Evolutionary conservation across 2,888 invertebrate genomes (phyloP).

Genomic region (Glomeris marginata): DNA sequence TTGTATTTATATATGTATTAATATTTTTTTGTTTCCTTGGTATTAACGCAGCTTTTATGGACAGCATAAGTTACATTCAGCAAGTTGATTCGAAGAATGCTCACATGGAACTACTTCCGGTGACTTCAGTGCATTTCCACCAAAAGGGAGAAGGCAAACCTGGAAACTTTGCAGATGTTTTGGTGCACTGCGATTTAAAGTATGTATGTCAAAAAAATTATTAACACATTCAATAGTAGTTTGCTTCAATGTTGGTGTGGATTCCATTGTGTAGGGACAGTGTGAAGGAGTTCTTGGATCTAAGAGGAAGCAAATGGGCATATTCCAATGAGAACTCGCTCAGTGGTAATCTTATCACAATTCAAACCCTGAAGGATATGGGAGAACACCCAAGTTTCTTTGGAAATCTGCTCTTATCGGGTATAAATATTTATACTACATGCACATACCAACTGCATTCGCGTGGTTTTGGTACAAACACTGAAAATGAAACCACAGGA

Average conservation of each 20-base stretch:
- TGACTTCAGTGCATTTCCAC: constrained; percentile 43
- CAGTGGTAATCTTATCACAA: constrained; percentile 40
- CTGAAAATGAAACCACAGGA: too few species aligned
- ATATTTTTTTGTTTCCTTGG: too few species aligned
- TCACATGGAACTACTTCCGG: constrained; percentile 38
- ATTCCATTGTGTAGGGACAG: constrained; percentile 35
- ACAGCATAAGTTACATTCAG: constrained; percentile 39
- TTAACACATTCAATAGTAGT: too few species aligned
- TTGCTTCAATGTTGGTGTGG: too few species aligned
- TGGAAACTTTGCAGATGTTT: constrained; percentile 46
- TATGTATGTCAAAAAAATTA: constrained; percentile 23
- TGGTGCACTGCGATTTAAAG: constrained; percentile 43
- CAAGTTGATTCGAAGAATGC: constrained; percentile 32
- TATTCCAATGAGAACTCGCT: constrained; percentile 40
- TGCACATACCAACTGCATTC: too few species aligned
- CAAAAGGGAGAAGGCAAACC: constrained; percentile 34
- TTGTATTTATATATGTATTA: too few species aligned
- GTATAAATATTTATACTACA: too few species aligned
- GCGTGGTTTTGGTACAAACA: too few species aligned
- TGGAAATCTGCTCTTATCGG: constrained; percentile 35
- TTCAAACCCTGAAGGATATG: constrained; percentile 38
- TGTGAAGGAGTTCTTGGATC: constrained; percentile 40
- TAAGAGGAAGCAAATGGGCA: constrained; percentile 42
- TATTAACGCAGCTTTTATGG: constrained; percentile 50
- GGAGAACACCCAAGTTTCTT: constrained; percentile 47